A percentile compares a stretch with the other conserved stretches of the same genome.
Evolutionary conservation across 2,797 vertebrate species (phyloP).

Genomic region (Distichodus sexfasciatus): DNA sequence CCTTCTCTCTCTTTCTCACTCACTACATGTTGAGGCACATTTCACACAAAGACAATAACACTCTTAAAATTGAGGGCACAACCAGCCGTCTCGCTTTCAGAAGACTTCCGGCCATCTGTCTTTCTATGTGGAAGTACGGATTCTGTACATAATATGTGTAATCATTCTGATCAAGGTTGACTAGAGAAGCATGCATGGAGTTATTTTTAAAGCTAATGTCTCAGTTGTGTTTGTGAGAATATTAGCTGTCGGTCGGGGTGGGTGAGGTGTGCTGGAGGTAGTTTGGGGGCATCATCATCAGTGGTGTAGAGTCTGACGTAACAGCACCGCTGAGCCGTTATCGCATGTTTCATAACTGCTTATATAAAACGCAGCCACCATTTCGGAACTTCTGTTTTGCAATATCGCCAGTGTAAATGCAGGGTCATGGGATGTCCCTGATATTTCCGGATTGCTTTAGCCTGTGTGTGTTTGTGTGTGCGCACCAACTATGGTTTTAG

Average conservation of each 20-base stretch:
- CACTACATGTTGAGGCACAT: constrained; percentile 53
- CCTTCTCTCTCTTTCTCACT: constrained; percentile 11
- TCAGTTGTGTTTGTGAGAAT: too few relatives aligned
- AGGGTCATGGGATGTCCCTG: not conserved
- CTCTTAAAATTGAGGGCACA: constrained; percentile 58
- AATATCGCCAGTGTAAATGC: not conserved
- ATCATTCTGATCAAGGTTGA: too few relatives aligned
- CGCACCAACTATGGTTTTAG: too few relatives aligned
- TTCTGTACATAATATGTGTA: too few relatives aligned
- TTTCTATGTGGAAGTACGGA: not conserved
- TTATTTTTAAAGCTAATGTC: too few relatives aligned
- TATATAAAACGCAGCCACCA: constrained; percentile 20
- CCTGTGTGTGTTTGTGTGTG: not conserved
- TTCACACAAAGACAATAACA: constrained; percentile 56
- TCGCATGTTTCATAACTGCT: constrained; percentile 32
- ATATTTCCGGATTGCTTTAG: not conserved
- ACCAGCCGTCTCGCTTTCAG: constrained; percentile 45
- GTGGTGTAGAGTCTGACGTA: not conserved
- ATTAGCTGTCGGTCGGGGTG: too few relatives aligned
- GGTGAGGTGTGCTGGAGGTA: too few relatives aligned
- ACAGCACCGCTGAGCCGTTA: constrained; percentile 9
- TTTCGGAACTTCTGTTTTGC: not conserved
- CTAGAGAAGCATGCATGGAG: too few relatives aligned
- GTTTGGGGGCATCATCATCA: too few relatives aligned
- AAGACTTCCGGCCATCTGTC: not conserved